Evolutionary conservation across 92 coral and sea anemone species (phyloP), one percentile per base, ranked within the genome.

Genomic region (Epizoanthus illoricatus): DNA sequence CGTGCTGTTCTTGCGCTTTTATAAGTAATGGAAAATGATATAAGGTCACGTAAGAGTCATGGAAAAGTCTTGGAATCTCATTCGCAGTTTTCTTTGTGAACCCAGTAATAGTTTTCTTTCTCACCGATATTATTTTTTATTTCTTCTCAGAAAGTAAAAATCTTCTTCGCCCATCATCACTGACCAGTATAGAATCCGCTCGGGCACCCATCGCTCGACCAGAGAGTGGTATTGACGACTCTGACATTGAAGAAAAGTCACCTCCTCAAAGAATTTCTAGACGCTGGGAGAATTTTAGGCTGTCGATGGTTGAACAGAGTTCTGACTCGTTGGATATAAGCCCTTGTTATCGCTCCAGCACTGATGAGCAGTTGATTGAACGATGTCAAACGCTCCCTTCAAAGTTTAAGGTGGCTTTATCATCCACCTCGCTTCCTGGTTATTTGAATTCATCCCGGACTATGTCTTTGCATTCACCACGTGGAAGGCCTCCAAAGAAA

Each of bases 161-260:
- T 43, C 49, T 79, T 71, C 60, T 47, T 63, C 72, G 83, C 20
- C 55, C 88, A 18, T 54, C 79, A 17, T 73, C 67, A 65, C 73
- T 81, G 43, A 84, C 84, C 65, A 69, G 56, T 59, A 18, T 88
- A 57, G 91, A 85, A 36, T 87, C 97, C 24, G 89, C 86, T 21
- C 74, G 65, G 75, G 97, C 94, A 12, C 97, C 97, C 3, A 80
- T 92, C 55, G 97, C 97, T 15, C 90, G 97, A 4, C 97, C 97
- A 5, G 97, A 92, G 79, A 92, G 97, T 69, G 81, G 90, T n/a
- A 79, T 92, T 63, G 97, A 92, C 33, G 97, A 88, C 67, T 86
- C 94, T 55, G 97, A 92, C 81, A 15, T 86, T n/a, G 97, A 92
- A 20, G 97, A 92, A 7, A 75, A 79, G 47, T 86, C 84, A 3